Evolutionary conservation across 2,113 vertebrate species (phyloP), one percentile per base, ranked within the genome.

Genomic region (Vimba vimba): DNA sequence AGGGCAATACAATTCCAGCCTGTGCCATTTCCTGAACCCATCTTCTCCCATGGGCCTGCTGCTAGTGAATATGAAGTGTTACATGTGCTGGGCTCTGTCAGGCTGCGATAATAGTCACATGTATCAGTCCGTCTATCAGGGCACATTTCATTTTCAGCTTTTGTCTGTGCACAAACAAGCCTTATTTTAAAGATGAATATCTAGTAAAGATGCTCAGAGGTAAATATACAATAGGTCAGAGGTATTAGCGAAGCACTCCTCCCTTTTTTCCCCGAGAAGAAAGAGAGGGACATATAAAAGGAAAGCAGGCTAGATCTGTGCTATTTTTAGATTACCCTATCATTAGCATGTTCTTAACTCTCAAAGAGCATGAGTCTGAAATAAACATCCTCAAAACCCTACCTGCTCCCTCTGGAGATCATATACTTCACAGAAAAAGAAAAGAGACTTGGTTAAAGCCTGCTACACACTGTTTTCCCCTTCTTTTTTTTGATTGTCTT

Each of bases 221-320:
- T 39, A 85, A 83, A 68, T 12, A 71, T 25, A 80, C 79, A 68
- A 85, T 64, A 87, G 79, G 83, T 82, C 79, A 59, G 57, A 82
- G 15, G 50, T 87, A 83, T 88, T 87, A 87, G 87, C 91, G 88
- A 79, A 88, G 87, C 55, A 12, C 52, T 86, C 88, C 82, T 86
- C 64, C 64, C 69, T 87, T 82, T 64, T 74, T 62, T 39, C 4
- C 71, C 76, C 45, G n/a, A n/a, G 69, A 71, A 78, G 55, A 78
- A 77, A 71, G 76, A 45, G 33, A 75, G 23, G 68, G 36, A 39
- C n/a, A 57, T 15, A 23, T 36, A 45, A 25, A 55, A 6, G 33
- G 73, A 79, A 52, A 84, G 52, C 39, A 77, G 82, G 68, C 80
- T 80, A 84, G 55, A 47, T n/a, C 39, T 73, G 36, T 52, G 79